These are phyloP conservation scores for Chanos chanos DNA, from an alignment of 2,797 vertebrate species.

Conservation along the genomic window DNA sequence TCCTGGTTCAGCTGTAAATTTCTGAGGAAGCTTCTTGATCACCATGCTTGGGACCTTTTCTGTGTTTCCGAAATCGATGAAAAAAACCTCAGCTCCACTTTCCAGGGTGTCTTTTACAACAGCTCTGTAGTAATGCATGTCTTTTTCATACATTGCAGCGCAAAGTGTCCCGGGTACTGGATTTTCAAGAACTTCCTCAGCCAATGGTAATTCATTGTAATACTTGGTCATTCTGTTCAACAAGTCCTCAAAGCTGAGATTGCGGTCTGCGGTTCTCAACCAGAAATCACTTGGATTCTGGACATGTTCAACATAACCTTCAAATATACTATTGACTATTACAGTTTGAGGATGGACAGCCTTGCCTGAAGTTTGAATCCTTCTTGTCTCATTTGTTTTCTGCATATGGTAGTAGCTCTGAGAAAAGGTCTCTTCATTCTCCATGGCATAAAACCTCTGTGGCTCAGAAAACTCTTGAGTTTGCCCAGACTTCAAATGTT, in stretches of 20 bases:
- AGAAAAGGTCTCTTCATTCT: neutral
- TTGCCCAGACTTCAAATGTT: constrained; percentile 3
- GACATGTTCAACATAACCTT: constrained; percentile 74
- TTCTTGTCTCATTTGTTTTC: constrained; percentile 40
- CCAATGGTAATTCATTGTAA: constrained; percentile 65
- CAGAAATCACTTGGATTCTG: constrained; percentile 85
- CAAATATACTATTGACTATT: constrained; percentile 58
- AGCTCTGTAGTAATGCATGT: constrained; percentile 82
- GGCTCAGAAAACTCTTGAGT: constrained; percentile 1
- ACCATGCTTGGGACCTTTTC: constrained; percentile 76
- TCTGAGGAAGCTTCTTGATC: constrained; percentile 80
- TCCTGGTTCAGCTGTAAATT: constrained; percentile 69
- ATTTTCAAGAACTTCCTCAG: constrained; percentile 74
- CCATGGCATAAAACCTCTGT: neutral
- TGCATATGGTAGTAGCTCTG: constrained; percentile 5
- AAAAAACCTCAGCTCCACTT: constrained; percentile 72
- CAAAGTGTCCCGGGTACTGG: constrained; percentile 79
- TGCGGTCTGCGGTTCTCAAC: constrained; percentile 74
- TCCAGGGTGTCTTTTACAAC: constrained; percentile 69
- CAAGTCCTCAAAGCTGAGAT: constrained; percentile 76
- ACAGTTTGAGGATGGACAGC: constrained; percentile 62
- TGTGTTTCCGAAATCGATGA: constrained; percentile 89
- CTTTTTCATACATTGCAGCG: constrained; percentile 82
- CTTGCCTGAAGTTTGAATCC: constrained; percentile 31
- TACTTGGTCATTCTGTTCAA: constrained; percentile 67